These are phyloP conservation scores for Vanessa atalanta DNA, from an alignment of 1,140 invertebrate species.

Conservation along the genomic window DNA sequence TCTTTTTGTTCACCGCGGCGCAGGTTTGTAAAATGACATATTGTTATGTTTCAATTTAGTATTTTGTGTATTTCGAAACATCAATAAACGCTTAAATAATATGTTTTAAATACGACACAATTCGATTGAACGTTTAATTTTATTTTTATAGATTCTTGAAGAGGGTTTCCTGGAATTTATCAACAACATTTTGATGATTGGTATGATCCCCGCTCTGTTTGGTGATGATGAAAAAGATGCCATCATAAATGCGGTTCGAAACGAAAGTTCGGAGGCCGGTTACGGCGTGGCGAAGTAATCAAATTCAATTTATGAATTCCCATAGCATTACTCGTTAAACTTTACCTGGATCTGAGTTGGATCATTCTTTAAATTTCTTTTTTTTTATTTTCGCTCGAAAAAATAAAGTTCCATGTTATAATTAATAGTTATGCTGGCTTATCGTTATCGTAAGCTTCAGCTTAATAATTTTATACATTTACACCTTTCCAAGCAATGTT, in stretches of 20 bases:
- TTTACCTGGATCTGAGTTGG: too few relatives aligned
- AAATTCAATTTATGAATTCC: neutral
- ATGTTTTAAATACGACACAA: neutral
- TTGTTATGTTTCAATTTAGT: too few relatives aligned
- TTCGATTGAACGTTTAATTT: neutral
- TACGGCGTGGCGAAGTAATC: conserved; percentile 85
- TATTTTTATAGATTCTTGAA: conserved; percentile 81
- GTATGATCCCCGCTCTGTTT: conserved; percentile 91
- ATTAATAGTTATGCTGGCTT: too few relatives aligned
- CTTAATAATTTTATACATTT: neutral
- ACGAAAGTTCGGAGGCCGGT: conserved; percentile 85
- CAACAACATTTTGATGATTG: conserved; percentile 94
- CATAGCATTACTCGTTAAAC: too few relatives aligned
- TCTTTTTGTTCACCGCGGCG: conserved; percentile 91
- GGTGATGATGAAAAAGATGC: conserved; percentile 92
- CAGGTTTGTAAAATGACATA: conserved; percentile 79
- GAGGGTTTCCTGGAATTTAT: conserved; percentile 93
- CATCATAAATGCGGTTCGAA: conserved; percentile 85
- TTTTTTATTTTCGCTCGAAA: too few relatives aligned
- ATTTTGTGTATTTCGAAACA: too few relatives aligned
- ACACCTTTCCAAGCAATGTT: neutral
- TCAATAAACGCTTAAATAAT: too few relatives aligned
- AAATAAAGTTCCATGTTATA: too few relatives aligned
- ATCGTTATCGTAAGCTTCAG: too few relatives aligned
- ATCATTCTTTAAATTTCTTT: too few relatives aligned